Percentiles rank a stretch among this genome's conserved stretches.
Conservation (phyloP, 2,797 vertebrate genomes). For the Phrynocephalus vlangalii region DNA sequence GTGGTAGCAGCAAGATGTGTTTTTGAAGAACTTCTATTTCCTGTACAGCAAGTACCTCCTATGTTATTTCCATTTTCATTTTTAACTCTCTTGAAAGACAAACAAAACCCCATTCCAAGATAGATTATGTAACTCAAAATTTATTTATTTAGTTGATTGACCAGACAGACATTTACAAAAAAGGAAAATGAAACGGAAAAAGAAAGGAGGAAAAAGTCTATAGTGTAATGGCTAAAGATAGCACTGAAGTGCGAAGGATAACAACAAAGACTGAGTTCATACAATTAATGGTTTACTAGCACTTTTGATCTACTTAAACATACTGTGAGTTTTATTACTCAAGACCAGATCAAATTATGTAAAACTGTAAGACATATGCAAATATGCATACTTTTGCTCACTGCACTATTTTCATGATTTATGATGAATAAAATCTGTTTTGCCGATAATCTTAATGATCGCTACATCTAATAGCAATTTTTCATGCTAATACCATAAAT, state of each 20-base stretch:
- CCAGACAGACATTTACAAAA: too few relatives aligned
- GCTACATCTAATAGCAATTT: neutral
- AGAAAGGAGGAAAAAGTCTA: too few relatives aligned
- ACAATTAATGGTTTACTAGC: too few relatives aligned
- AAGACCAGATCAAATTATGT: neutral
- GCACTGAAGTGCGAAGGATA: too few relatives aligned
- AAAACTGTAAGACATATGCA: neutral
- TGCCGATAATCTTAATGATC: neutral
- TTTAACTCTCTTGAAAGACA: neutral
- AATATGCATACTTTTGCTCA: neutral
- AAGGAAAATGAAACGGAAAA: too few relatives aligned
- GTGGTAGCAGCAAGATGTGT: too few relatives aligned
- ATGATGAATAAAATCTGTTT: neutral
- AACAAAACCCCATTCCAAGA: too few relatives aligned
- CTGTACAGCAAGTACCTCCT: too few relatives aligned
- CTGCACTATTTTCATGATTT: conserved; percentile 2
- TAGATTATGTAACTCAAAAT: too few relatives aligned
- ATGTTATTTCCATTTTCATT: neutral
- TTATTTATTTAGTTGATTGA: too few relatives aligned
- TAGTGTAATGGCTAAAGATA: too few relatives aligned
- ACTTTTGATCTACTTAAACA: neutral
- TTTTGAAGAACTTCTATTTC: neutral
- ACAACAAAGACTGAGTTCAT: too few relatives aligned
- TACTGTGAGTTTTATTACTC: neutral
- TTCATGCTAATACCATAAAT: neutral